Percentiles rank a stretch among this genome's conserved stretches.
Conservation (phyloP, 1,140 invertebrate species). For the Pseudomyrmex concolor region DNA sequence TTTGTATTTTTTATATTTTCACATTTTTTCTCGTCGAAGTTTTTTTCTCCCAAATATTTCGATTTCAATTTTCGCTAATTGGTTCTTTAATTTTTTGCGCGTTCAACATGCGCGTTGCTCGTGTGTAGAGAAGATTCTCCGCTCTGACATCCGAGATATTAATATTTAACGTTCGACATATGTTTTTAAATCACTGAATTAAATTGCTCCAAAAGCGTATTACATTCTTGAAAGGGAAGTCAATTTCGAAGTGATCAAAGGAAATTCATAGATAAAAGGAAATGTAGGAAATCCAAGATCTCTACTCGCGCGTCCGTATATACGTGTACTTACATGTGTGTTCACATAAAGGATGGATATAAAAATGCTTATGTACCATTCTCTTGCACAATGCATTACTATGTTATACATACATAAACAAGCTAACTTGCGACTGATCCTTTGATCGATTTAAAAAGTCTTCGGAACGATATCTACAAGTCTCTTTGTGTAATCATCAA, state of each 20-base stretch:
- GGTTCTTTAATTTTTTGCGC: not conserved
- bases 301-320: not conserved
- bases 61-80: not conserved
- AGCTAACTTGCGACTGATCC: not conserved
- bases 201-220: not conserved
- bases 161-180: not conserved
- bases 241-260: not conserved
- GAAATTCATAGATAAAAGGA: not conserved
- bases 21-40: not conserved
- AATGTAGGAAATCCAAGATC: not conserved
- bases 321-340: not conserved
- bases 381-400: conserved; percentile 1
- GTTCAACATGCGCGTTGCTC: no score
- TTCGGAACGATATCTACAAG: no score
- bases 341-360: no score
- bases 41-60: not conserved
- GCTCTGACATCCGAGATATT: not conserved
- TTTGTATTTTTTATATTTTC: no score
- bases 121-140: no score
- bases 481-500: conserved; percentile 16
- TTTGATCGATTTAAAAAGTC: conserved; percentile 7
- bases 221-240: not conserved
- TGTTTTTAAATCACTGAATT: not conserved
- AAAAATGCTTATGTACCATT: not conserved
- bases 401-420: conserved; percentile 5